A percentile compares a stretch with the other conserved stretches of the same genome.
These are phyloP conservation scores for Teinopalpus imperialis DNA, from an alignment of 2,888 invertebrate species.

Conservation along the genomic window DNA sequence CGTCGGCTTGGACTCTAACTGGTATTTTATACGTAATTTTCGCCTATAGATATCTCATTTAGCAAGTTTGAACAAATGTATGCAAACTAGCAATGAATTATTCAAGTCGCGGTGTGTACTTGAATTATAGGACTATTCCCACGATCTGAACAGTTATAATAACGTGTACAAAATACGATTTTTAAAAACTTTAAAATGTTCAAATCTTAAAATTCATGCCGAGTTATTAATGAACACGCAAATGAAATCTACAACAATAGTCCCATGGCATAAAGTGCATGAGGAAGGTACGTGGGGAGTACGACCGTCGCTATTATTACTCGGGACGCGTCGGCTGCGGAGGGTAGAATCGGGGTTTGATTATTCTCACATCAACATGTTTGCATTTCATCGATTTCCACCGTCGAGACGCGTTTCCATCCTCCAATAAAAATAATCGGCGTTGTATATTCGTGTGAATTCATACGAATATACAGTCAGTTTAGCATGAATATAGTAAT, in stretches of 20 bases:
- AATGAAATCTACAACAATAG: constrained; percentile 17
- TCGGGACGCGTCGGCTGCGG: constrained; percentile 41
- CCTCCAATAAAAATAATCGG: constrained; percentile 29
- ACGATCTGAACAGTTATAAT: neutral
- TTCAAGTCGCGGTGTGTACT: neutral
- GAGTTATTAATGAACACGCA: neutral
- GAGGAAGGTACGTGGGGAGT: constrained; percentile 49
- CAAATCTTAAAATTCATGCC: neutral
- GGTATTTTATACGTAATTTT: constrained; percentile 2
- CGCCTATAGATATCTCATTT: neutral
- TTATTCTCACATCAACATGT: constrained; percentile 77
- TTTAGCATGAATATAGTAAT: neutral
- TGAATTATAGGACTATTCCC: neutral
- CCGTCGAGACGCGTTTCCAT: constrained; percentile 37
- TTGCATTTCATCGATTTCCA: constrained; percentile 71
- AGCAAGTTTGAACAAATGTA: neutral
- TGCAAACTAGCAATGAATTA: constrained; percentile 1
- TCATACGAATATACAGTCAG: constrained; percentile 24
- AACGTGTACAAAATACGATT: neutral
- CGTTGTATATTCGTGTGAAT: constrained; percentile 11
- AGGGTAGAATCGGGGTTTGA: constrained; percentile 68
- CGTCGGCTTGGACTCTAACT: neutral
- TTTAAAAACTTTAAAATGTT: neutral
- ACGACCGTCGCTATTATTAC: constrained; percentile 65
- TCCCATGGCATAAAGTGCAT: constrained; percentile 25